These are phyloP conservation scores for Sorex araneus DNA, from an alignment of 2,113 vertebrate species.

Conservation along the genomic window DNA sequence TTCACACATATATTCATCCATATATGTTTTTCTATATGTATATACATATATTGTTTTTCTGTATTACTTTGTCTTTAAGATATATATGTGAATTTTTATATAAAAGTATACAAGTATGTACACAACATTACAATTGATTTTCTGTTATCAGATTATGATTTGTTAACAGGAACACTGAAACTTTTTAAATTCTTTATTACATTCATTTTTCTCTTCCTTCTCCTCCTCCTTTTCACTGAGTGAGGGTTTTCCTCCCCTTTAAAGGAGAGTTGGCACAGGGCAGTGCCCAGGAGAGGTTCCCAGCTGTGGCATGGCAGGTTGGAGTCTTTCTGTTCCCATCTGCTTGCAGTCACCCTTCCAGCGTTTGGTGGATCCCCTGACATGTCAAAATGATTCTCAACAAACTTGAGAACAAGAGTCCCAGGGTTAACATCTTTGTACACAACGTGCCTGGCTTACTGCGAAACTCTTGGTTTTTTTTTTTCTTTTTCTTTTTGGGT, in stretches of 20 bases:
- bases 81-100: constrained; percentile 19
- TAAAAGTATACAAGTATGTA: constrained; percentile 14
- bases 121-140: neutral
- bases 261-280: neutral
- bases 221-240: neutral
- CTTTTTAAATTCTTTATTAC: neutral
- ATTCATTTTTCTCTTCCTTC: neutral
- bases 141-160: constrained; percentile 38
- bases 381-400: neutral
- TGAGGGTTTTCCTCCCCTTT: neutral
- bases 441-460: neutral
- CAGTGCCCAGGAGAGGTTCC: neutral
- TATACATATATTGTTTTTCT: neutral
- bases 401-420: neutral
- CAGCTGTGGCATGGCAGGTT: neutral
- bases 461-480: constrained; percentile 9
- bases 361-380: neutral
- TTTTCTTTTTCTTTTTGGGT: too few species aligned
- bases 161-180: constrained; percentile 51
- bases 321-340: neutral
- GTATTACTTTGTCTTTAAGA: constrained; percentile 24
- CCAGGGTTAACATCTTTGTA: neutral
- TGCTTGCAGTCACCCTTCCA: neutral
- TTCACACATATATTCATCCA: too few species aligned
- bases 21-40: neutral